These are phyloP conservation scores for Drosophila pseudoananassae DNA, from an alignment of 1,140 invertebrate species.

Conservation along the genomic window DNA sequence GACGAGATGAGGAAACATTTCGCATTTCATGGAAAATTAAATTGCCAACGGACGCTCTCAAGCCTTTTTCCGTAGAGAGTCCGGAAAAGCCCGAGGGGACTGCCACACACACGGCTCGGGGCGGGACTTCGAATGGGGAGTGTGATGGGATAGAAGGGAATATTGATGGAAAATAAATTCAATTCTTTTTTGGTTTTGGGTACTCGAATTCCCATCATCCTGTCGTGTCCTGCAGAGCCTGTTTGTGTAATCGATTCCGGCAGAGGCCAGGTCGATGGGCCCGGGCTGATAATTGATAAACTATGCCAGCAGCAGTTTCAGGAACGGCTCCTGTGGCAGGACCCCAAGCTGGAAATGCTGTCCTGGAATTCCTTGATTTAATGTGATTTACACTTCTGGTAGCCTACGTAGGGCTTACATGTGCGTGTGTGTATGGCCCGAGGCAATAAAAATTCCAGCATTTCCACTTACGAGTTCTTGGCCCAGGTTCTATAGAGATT, in stretches of 20 bases:
- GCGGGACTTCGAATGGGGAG: background rate
- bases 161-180: conserved; percentile 73
- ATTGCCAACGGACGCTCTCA: conserved; percentile 34
- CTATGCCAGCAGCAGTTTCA: conserved; percentile 6
- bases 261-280: conserved; percentile 15
- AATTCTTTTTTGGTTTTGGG: conserved; percentile 39
- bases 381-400: conserved; percentile 55
- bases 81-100: conserved; percentile 22
- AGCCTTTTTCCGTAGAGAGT: background rate
- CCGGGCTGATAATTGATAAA: conserved; percentile 39
- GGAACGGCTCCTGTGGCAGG: background rate
- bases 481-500: conserved; percentile 19
- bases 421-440: conserved; percentile 9
- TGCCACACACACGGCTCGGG: background rate
- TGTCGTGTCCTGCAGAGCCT: conserved; percentile 2
- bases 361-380: conserved; percentile 34
- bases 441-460: conserved; percentile 60
- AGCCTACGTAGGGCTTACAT: conserved; percentile 7
- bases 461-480: conserved; percentile 21
- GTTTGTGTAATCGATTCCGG: conserved; percentile 37
- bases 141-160: conserved; percentile 32
- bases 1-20: conserved; percentile 27
- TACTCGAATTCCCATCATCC: conserved; percentile 1
- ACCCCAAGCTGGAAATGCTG: background rate
- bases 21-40: conserved; percentile 44